phyloP scores from a whole-genome alignment of 1,140 invertebrate species.

The Geopemphigus sp. region DNA sequence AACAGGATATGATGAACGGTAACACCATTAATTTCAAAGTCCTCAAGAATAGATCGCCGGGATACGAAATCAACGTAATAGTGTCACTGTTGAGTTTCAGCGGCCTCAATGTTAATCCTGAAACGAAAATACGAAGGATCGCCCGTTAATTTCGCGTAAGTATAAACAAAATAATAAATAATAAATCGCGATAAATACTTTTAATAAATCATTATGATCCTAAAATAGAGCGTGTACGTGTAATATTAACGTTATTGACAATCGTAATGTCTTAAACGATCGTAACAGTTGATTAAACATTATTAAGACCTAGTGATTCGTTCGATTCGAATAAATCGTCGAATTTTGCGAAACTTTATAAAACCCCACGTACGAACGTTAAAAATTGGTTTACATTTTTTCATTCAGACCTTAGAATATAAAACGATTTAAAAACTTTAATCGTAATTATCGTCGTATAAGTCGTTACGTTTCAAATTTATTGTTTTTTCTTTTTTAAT shows the following conservation, averaged over 20 bases:
- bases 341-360: no score
- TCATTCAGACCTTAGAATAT: no score
- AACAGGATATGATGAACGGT: constrained; percentile 81
- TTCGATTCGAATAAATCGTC: no score
- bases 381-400: no score
- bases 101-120: constrained; percentile 72
- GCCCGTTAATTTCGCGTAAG: background rate
- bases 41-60: constrained; percentile 88
- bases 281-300: no score
- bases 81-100: constrained; percentile 68
- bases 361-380: no score
- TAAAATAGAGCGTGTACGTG: background rate
- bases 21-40: constrained; percentile 84
- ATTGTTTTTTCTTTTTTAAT: background rate
- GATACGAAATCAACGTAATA: constrained; percentile 81
- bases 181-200: background rate
- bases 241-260: no score
- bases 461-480: background rate
- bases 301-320: no score
- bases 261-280: background rate
- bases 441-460: background rate
- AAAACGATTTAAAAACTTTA: no score
- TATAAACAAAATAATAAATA: no score
- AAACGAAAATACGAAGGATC: constrained; percentile 51
- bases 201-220: background rate